Percentiles rank a stretch among this genome's conserved stretches.
These are phyloP conservation scores for Ibycter americanus DNA, from an alignment of 2,797 vertebrate genomes.

Conservation along the genomic window DNA sequence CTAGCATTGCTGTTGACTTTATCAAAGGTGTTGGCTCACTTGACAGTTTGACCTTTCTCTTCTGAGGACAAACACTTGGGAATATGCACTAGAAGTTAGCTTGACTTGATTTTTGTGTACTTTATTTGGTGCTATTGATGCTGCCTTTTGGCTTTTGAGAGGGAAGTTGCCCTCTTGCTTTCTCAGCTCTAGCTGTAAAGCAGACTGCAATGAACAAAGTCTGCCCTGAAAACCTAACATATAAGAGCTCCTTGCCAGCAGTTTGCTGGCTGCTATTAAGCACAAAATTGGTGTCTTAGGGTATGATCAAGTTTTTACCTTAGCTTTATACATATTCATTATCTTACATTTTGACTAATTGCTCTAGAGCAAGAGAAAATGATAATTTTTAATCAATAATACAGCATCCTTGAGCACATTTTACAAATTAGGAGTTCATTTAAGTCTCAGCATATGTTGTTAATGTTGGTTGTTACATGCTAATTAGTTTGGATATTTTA, in stretches of 20 bases:
- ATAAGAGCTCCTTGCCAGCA: not conserved
- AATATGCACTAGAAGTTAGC: not conserved
- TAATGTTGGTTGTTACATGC: conserved; percentile 8
- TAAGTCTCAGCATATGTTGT: conserved; percentile 2
- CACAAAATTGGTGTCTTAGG: not conserved
- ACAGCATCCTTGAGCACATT: conserved; percentile 50
- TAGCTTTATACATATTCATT: conserved; percentile 69
- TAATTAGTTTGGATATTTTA: conserved; percentile 54
- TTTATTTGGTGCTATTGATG: not conserved
- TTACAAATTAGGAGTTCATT: conserved; percentile 49
- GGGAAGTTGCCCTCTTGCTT: not conserved
- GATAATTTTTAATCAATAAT: conserved; percentile 71
- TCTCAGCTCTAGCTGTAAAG: not conserved
- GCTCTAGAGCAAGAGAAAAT: conserved; percentile 31
- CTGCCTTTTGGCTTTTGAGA: not conserved
- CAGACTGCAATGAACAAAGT: not conserved
- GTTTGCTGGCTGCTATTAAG: not conserved
- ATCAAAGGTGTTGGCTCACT: not conserved
- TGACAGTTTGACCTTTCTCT: not conserved
- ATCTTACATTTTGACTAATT: conserved; percentile 51
- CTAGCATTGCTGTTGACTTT: not conserved
- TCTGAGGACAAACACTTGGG: not conserved
- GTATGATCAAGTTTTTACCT: conserved; percentile 20
- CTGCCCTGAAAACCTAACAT: not conserved
- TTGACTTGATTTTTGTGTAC: not conserved